These are phyloP conservation scores for Stratiomys singularior DNA, from an alignment of 2,888 invertebrate genomes.

Conservation along the genomic window DNA sequence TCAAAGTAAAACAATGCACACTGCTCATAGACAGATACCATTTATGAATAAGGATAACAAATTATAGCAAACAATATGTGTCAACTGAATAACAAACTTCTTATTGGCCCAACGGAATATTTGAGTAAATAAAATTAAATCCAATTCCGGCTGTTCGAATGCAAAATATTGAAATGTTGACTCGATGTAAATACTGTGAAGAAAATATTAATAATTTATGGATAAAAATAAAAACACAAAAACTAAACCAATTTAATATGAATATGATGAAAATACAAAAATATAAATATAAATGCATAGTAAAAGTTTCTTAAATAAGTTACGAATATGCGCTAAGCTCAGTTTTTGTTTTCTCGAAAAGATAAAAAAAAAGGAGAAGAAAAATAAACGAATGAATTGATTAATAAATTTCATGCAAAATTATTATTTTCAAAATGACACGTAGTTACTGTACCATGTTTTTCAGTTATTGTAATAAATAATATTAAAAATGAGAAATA, in stretches of 20 bases:
- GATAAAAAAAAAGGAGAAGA: background rate
- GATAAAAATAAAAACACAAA: slow-evolving; percentile 19
- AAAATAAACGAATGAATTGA: background rate
- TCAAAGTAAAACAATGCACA: background rate
- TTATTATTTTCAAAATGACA: slow-evolving; percentile 24
- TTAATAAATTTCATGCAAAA: background rate
- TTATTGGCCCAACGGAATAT: background rate
- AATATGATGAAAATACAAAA: background rate
- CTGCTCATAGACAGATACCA: slow-evolving; percentile 24
- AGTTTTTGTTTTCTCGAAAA: slow-evolving; percentile 3
- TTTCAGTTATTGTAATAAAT: slow-evolving; percentile 15
- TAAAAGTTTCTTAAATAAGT: slow-evolving; percentile 20
- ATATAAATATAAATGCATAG: background rate
- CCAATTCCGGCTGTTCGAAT: background rate
- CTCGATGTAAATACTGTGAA: slow-evolving; percentile 28
- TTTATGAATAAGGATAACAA: background rate
- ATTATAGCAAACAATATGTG: background rate
- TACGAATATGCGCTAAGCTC: slow-evolving; percentile 34
- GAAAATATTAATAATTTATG: background rate
- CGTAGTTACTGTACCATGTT: background rate
- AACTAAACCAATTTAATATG: slow-evolving; percentile 21
- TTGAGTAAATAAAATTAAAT: background rate
- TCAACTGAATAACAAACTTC: background rate
- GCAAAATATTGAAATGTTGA: slow-evolving; percentile 25
- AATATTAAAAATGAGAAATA: slow-evolving; percentile 18